Percentiles rank a stretch among this genome's conserved stretches.
Conservation (phyloP, 2,113 vertebrate species). For the Serinus canaria region DNA sequence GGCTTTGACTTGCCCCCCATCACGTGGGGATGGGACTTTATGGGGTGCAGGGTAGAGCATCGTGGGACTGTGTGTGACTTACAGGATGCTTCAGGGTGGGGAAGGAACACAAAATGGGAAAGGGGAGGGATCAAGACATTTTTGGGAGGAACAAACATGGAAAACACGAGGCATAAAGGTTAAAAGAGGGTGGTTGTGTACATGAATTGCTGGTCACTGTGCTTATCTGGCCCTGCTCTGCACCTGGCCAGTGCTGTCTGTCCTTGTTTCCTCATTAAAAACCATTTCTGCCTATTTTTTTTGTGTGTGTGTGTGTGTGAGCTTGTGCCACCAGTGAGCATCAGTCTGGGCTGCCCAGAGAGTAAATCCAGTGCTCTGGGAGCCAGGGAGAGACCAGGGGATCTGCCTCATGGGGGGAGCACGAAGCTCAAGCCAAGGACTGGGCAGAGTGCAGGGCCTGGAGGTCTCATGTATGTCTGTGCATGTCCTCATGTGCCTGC, state of each 20-base stretch:
- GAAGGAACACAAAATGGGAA: not conserved
- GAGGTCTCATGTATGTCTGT: not conserved
- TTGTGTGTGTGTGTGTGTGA: not conserved
- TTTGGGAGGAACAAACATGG: not conserved
- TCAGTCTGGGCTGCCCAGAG: not conserved
- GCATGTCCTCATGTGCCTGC: accelerated
- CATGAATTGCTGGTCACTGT: accelerated
- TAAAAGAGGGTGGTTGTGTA: not conserved
- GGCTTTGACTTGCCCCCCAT: not conserved
- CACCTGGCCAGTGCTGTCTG: accelerated
- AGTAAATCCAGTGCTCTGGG: accelerated
- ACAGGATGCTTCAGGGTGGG: accelerated
- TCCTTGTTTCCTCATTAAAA: not conserved
- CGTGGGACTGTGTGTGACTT: not conserved
- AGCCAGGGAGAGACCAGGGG: not conserved
- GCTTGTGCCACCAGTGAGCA: not conserved
- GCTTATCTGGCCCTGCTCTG: not conserved
- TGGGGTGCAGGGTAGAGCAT: not conserved
- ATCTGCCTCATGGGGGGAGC: not conserved
- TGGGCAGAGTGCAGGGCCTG: not conserved
- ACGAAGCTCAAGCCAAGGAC: not conserved
- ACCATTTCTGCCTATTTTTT: not conserved
- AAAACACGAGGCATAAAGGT: not conserved
- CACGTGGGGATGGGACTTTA: accelerated
- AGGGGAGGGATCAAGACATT: not conserved